A percentile compares a stretch with the other conserved stretches of the same genome.
phyloP scores from a whole-genome alignment of 2,888 invertebrate species.

The Drosophila percnosoma region DNA sequence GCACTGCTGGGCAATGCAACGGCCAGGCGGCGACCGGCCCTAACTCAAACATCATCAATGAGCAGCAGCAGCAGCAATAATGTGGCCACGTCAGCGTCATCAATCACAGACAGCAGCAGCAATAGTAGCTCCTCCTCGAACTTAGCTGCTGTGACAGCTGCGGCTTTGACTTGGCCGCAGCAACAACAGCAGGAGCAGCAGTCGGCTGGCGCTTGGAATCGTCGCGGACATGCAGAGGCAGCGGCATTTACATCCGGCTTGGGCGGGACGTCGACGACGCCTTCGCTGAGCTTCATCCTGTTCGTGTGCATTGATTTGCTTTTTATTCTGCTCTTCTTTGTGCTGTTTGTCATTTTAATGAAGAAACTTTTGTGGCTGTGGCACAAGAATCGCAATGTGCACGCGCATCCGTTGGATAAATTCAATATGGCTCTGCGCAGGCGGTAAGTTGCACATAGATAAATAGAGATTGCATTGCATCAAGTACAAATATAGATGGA shows the following conservation, averaged over 20 bases:
- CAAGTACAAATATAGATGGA: background rate
- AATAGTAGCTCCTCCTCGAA: conserved; percentile 14
- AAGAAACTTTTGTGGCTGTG: conserved; percentile 87
- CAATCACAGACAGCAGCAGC: conserved; percentile 55
- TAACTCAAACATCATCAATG: conserved; percentile 42
- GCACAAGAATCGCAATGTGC: conserved; percentile 85
- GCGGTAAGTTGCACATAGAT: conserved; percentile 67
- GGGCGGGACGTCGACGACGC: conserved; percentile 49
- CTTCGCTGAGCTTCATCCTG: conserved; percentile 80
- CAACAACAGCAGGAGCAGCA: conserved; percentile 18
- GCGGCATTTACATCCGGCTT: conserved; percentile 66
- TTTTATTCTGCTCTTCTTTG: conserved; percentile 88
- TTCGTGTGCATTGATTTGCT: conserved; percentile 88
- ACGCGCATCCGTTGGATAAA: conserved; percentile 86
- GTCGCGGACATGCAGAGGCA: conserved; percentile 37
- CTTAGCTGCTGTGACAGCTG: conserved; percentile 52
- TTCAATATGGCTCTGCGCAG: conserved; percentile 87
- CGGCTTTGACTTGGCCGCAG: conserved; percentile 63
- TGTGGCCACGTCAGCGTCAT: conserved; percentile 56
- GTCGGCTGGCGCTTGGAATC: conserved; percentile 29
- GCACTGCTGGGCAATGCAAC: conserved; percentile 60
- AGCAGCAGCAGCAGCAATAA: conserved; percentile 28
- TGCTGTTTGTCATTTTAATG: conserved; percentile 89
- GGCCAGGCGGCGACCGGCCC: conserved; percentile 13
- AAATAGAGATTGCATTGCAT: background rate